Percentiles rank a stretch among this genome's conserved stretches.
These are phyloP conservation scores for Hyalella azteca DNA, from an alignment of 2,888 invertebrate species.

Conservation along the genomic window DNA sequence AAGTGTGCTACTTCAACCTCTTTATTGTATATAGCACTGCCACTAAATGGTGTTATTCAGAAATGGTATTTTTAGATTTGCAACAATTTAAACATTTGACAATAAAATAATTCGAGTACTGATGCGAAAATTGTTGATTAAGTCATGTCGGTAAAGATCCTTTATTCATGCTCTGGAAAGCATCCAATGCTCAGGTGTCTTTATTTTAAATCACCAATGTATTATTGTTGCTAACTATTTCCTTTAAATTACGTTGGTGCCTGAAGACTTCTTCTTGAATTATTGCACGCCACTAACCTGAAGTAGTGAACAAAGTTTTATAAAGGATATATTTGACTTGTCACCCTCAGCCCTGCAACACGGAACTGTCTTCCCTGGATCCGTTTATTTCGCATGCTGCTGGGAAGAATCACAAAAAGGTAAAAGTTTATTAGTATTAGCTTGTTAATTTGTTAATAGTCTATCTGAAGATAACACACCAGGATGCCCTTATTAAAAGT, in stretches of 20 bases:
- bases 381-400: neutral
- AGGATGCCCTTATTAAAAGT: too few relatives aligned
- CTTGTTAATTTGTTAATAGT: neutral
- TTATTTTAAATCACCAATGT: neutral
- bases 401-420: constrained; percentile 1
- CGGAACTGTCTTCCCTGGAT: neutral
- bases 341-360: neutral
- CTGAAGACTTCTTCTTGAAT: neutral
- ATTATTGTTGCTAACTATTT: too few relatives aligned
- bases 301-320: neutral
- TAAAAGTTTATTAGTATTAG: neutral
- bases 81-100: too few relatives aligned
- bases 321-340: neutral
- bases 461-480: neutral
- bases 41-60: too few relatives aligned
- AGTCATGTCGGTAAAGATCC: too few relatives aligned
- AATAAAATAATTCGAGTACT: too few relatives aligned
- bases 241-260: too few relatives aligned
- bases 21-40: too few relatives aligned
- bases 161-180: neutral
- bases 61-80: too few relatives aligned
- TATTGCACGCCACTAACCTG: neutral
- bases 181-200: neutral
- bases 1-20: too few relatives aligned
- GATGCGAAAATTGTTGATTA: too few relatives aligned